Conservation (phyloP, 2,888 invertebrate species). For the Noctua janthe region DNA sequence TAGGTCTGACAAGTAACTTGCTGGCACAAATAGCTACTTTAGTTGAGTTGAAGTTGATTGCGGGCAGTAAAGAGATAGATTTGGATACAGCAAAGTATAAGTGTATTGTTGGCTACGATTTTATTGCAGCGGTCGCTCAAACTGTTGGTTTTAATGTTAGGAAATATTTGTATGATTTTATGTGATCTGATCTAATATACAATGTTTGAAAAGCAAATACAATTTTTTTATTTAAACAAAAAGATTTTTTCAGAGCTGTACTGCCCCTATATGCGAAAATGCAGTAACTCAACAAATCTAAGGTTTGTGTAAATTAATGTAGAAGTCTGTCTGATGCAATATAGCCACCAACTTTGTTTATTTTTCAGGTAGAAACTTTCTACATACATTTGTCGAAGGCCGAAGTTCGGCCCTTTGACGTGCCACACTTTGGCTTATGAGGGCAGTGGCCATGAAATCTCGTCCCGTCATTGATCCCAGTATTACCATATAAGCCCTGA, state of each 20-base stretch:
- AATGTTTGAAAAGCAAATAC: neutral
- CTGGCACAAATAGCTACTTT: slow-evolving; percentile 96
- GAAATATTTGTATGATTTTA: slow-evolving; percentile 94
- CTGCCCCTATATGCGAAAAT: neutral
- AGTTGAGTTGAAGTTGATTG: slow-evolving; percentile 95
- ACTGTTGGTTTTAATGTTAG: slow-evolving; percentile 94
- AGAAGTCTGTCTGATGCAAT: neutral
- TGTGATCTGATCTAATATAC: slow-evolving; percentile 69
- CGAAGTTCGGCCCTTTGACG: neutral
- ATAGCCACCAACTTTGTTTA: too few species aligned
- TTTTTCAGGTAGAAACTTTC: too few species aligned
- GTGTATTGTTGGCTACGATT: slow-evolving; percentile 95
- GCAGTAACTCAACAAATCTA: neutral
- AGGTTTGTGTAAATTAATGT: neutral
- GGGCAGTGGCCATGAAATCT: neutral
- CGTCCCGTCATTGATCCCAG: neutral
- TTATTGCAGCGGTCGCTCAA: slow-evolving; percentile 94
- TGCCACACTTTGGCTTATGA: neutral
- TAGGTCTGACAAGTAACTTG: slow-evolving; percentile 96
- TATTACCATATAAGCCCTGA: neutral
- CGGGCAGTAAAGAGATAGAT: slow-evolving; percentile 93
- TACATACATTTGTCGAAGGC: too few species aligned
- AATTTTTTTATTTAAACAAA: neutral
- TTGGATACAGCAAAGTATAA: slow-evolving; percentile 96
- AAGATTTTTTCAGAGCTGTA: neutral